phyloP scores from a whole-genome alignment of 2,113 vertebrate species.

The Paraplagusia blochii region DNA sequence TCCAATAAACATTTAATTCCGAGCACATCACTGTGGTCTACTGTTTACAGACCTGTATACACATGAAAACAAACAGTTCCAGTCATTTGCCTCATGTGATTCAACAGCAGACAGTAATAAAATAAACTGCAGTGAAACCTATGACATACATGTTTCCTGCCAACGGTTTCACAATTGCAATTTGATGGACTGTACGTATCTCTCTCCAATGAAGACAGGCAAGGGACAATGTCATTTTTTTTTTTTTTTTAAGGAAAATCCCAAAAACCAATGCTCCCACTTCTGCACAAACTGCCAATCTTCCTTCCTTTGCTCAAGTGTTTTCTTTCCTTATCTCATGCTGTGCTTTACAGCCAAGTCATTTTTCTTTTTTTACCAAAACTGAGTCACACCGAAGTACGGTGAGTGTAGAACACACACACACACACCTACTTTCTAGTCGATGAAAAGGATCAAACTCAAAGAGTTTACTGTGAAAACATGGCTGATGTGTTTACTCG shows the following conservation, averaged over 20 bases:
- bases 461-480: slow-evolving; percentile 58
- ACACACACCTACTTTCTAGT: slow-evolving; percentile 17
- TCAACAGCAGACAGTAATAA: too few species aligned
- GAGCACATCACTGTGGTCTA: neutral
- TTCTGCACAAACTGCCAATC: slow-evolving; percentile 5
- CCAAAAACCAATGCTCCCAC: neutral
- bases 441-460: slow-evolving; percentile 10
- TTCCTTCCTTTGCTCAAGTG: slow-evolving; percentile 17
- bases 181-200: neutral
- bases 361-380: neutral
- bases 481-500: slow-evolving; percentile 14
- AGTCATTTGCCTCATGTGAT: too few species aligned
- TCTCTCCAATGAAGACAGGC: too few species aligned
- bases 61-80: too few species aligned
- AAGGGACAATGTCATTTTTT: neutral
- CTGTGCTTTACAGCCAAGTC: too few species aligned
- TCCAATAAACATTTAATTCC: neutral
- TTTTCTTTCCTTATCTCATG: slow-evolving; percentile 10
- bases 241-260: neutral
- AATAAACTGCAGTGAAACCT: too few species aligned
- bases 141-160: neutral
- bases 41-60: too few species aligned
- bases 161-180: neutral
- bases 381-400: slow-evolving; percentile 1
- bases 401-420: neutral